Evolutionary conservation across 2,888 invertebrate species (phyloP), one percentile per base, ranked within the genome.

Genomic region (Latheticus oryzae): DNA sequence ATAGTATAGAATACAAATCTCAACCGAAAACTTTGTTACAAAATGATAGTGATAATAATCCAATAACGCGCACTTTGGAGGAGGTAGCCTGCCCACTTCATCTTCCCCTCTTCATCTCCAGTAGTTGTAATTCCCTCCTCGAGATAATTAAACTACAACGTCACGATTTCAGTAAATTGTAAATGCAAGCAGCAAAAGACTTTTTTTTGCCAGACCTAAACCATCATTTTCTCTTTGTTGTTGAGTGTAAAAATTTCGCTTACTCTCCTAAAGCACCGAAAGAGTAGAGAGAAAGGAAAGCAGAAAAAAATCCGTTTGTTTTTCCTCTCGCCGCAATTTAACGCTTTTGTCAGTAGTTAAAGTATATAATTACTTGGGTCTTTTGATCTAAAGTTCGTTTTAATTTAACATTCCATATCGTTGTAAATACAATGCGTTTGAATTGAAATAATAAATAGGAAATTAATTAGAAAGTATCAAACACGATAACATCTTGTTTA

Each of bases 111-210:
- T 42, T 40, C 62, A 63, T 61, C 60, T 62, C 60, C 58, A 38
- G 42, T 45, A 61, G 45, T 58, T 64, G 61, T 63, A 66, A 66
- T 66, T 66, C 64, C 63, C 59, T 45, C 63, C 64, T 50, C 56
- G 58, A 58, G 47, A 60, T 66, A 66, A 66, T 66, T 64, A 61
- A 52, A 35, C 7, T 16, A 7, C 16, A 7, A 2, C 16, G 3
- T n/a, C n/a, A n/a, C n/a, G n/a, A n/a, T n/a, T n/a, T n/a, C n/a
- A n/a, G n/a, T n/a, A n/a, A n/a, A n/a, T n/a, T n/a, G n/a, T n/a
- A n/a, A n/a, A n/a, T n/a, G n/a, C n/a, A n/a, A n/a, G n/a, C n/a
- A n/a, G n/a, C n/a, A n/a, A n/a, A n/a, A n/a, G 26, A 26, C 28
- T 7, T 26, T 3, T 3, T 9, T 7, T 26, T 3, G n/a, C n/a